Evolutionary conservation across 2,797 vertebrate genomes (phyloP).

Genomic region (Notoglanidium macrostoma): DNA sequence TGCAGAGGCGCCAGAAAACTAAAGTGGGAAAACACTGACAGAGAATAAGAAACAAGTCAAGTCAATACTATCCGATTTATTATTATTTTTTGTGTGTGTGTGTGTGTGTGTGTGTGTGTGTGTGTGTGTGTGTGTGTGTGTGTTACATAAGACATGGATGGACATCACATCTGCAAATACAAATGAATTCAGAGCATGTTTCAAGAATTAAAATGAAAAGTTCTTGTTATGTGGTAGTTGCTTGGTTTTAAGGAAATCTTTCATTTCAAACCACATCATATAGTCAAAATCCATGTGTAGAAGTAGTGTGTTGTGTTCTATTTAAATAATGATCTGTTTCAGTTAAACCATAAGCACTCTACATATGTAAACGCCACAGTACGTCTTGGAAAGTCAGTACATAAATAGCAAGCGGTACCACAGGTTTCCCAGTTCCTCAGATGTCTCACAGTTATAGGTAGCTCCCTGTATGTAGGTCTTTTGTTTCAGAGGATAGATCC

Average conservation of each 20-base stretch:
- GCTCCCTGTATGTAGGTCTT: constrained; percentile 15
- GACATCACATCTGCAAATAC: constrained; percentile 63
- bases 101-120: constrained; percentile 2
- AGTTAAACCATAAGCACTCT: constrained; percentile 26
- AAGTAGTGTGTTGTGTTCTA: constrained; percentile 28
- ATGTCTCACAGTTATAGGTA: constrained; percentile 41
- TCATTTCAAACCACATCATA: not conserved
- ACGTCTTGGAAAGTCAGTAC: constrained; percentile 23
- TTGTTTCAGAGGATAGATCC: not conserved
- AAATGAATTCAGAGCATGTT: constrained; percentile 58
- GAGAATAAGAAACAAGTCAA: not conserved
- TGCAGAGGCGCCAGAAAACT: not conserved
- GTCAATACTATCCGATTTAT: constrained; percentile 50
- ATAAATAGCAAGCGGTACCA: constrained; percentile 33
- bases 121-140: constrained; percentile 21
- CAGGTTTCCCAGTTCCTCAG: constrained; percentile 11
- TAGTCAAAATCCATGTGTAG: constrained; percentile 9
- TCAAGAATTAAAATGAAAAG: constrained; percentile 34
- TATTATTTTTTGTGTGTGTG: constrained; percentile 54
- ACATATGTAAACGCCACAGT: constrained; percentile 24
- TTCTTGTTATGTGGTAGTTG: not conserved
- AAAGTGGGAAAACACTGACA: not conserved
- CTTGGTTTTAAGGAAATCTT: not conserved
- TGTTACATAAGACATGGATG: constrained; percentile 56
- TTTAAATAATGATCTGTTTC: constrained; percentile 37